A percentile compares a stretch with the other conserved stretches of the same genome.
Evolutionary conservation across 2,797 vertebrate species (phyloP).

Genomic region (Salarias fasciatus): DNA sequence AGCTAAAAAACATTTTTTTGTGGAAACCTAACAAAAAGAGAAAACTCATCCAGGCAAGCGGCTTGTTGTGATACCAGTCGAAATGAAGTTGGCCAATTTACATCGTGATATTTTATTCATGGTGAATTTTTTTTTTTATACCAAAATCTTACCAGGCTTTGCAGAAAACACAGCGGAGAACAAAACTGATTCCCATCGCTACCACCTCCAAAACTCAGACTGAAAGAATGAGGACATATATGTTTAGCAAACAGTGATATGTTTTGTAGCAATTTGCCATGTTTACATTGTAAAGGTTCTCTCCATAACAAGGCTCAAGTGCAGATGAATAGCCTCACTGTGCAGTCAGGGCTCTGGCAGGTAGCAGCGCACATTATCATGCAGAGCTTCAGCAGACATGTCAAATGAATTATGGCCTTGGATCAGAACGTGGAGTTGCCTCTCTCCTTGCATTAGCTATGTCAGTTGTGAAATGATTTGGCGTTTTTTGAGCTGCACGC

Average conservation of each 20-base stretch:
- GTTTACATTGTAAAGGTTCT: conserved; percentile 70
- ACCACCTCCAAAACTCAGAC: conserved; percentile 6
- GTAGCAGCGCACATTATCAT: conserved; percentile 62
- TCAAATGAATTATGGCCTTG: conserved; percentile 58
- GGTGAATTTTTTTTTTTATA: not conserved
- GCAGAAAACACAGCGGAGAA: too few relatives aligned
- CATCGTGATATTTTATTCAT: too few relatives aligned
- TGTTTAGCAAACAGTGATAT: conserved; percentile 66
- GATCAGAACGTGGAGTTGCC: conserved; percentile 33
- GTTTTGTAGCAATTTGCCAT: conserved; percentile 68
- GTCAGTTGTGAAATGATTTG: conserved; percentile 32
- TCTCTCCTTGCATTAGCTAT: conserved; percentile 31
- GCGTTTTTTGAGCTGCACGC: conserved; percentile 20
- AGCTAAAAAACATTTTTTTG: too few relatives aligned
- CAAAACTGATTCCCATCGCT: not conserved
- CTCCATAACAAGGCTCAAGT: conserved; percentile 54
- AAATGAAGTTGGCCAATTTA: too few relatives aligned
- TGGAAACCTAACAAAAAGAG: too few relatives aligned
- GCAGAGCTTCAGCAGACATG: conserved; percentile 55
- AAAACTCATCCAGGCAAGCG: too few relatives aligned
- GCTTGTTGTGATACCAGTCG: too few relatives aligned
- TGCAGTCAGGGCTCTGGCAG: conserved; percentile 65
- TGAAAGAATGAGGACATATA: conserved; percentile 15
- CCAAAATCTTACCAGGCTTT: not conserved
- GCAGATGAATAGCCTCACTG: conserved; percentile 75